Evolutionary conservation across 1,140 invertebrate species (phyloP).

Genomic region (Bactericera cockerelli): DNA sequence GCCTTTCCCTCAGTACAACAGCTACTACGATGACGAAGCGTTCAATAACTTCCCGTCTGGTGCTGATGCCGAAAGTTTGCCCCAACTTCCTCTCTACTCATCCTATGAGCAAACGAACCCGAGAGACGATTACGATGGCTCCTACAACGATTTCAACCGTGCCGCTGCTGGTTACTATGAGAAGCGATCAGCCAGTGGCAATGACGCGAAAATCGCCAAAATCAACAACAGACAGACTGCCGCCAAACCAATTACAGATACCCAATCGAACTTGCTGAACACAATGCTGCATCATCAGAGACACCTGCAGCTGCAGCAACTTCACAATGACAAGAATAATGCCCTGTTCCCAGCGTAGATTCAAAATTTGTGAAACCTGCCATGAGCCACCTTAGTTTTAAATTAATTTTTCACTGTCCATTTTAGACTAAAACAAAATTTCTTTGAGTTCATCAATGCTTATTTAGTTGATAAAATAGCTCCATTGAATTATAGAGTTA

Average conservation of each 20-base stretch:
- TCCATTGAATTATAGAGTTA: no score
- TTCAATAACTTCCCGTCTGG: neutral
- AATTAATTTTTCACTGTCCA: no score
- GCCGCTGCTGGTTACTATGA: neutral
- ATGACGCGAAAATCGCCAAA: neutral
- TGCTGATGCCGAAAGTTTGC: neutral
- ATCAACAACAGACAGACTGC: neutral
- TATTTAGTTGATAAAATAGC: no score
- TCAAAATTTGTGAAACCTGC: neutral
- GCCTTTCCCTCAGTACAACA: neutral
- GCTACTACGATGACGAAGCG: neutral
- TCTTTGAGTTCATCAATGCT: no score
- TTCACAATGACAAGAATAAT: neutral
- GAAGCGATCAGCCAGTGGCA: neutral
- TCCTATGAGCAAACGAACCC: neutral
- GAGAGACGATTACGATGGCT: neutral
- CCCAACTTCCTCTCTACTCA: neutral
- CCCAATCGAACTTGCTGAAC: neutral
- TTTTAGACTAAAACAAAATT: no score
- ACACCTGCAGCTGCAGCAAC: neutral
- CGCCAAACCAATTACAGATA: neutral
- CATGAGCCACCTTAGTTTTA: no score
- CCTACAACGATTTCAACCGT: neutral
- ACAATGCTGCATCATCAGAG: neutral
- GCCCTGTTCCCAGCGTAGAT: neutral